These are phyloP conservation scores for Sinelater perroti DNA, from an alignment of 2,888 invertebrate genomes.

Conservation along the genomic window DNA sequence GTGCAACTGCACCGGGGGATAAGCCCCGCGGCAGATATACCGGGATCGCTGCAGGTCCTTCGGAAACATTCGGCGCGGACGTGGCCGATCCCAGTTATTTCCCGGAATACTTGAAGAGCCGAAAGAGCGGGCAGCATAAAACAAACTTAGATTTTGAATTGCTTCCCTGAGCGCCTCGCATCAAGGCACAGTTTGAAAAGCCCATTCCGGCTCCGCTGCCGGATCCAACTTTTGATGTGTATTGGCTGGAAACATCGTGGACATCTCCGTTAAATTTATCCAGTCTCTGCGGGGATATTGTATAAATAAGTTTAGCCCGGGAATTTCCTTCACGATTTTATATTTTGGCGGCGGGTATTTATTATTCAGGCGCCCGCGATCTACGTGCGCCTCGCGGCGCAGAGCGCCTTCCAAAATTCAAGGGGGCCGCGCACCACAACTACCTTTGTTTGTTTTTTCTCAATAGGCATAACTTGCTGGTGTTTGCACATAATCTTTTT, in stretches of 20 bases:
- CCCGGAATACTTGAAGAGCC: conserved; percentile 39
- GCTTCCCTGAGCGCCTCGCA: conserved; percentile 47
- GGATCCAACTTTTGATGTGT: conserved; percentile 52
- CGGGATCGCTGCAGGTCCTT: conserved; percentile 26
- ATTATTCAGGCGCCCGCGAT: conserved; percentile 17
- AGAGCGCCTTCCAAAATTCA: too few relatives aligned
- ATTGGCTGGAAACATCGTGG: conserved; percentile 52
- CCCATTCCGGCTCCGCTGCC: conserved; percentile 46
- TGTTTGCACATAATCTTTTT: too few relatives aligned
- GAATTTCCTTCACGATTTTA: conserved; percentile 37
- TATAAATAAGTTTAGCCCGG: conserved; percentile 48
- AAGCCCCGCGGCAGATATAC: conserved; percentile 16
- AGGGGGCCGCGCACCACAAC: too few relatives aligned
- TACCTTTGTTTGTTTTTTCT: too few relatives aligned
- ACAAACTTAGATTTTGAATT: conserved; percentile 51
- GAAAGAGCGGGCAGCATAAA: conserved; percentile 45
- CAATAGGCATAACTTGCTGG: too few relatives aligned
- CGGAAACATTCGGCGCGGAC: conserved; percentile 34
- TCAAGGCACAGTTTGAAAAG: conserved; percentile 50
- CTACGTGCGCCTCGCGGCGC: background rate
- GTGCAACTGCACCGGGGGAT: conserved; percentile 18
- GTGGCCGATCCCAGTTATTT: conserved; percentile 37
- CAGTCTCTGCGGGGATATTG: conserved; percentile 47
- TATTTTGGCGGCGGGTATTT: conserved; percentile 29
- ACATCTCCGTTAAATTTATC: conserved; percentile 50